Base-by-base conservation (phyloP, 2,888 invertebrate genomes). In the Orthosia gracilis region DNA sequence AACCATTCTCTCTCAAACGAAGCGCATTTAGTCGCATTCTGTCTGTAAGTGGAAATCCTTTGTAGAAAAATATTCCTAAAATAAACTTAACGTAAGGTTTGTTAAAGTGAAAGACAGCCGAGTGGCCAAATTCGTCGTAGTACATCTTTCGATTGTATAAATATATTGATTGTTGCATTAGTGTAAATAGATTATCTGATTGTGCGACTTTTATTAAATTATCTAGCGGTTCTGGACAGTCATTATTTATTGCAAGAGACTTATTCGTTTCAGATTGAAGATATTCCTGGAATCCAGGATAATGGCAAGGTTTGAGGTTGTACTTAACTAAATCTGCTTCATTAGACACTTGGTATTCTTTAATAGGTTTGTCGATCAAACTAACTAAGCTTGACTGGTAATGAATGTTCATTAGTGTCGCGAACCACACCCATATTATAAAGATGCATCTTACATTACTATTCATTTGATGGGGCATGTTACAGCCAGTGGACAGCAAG, bases 361-460 rank as follows among this genome's bases (percentile, higher is more conserved):
- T 64, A 18, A 78, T 70, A 3, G 90, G 90, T 15, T 78, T 83
- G 5, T 80, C 69, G 7, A 83, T 89, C 4, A 89, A 73, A 80
- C 91, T 91, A 21, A 88, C 79, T 23, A 91, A 76, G 47, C 78
- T 86, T 0, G 89, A 87, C 31, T 88, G 89, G 66, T 89, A 90
- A 45, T 85, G 87, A 59, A 73, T 76, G 69, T 86, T 89, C 0
- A 89, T 76, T 4, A 89, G 69, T 71, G 78, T 89, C 1, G 92
- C 89, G 26, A 92, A 94, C 87, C 89, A 87, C 4, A 93, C 82
- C 94, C 94, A 94, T n/a, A 88, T 76, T 26, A 93, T 87, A 5
- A 93, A 81, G 2, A 87, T 31, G 40, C 23, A 70, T 21, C 76
- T 81, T 0, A 79, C 71, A 1, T 23, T 49, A 54, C 59, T 70